Percentiles rank a stretch among this genome's conserved stretches.
phyloP scores from a whole-genome alignment of 2,113 vertebrate species.

The human (Homo sapiens) region DNA sequence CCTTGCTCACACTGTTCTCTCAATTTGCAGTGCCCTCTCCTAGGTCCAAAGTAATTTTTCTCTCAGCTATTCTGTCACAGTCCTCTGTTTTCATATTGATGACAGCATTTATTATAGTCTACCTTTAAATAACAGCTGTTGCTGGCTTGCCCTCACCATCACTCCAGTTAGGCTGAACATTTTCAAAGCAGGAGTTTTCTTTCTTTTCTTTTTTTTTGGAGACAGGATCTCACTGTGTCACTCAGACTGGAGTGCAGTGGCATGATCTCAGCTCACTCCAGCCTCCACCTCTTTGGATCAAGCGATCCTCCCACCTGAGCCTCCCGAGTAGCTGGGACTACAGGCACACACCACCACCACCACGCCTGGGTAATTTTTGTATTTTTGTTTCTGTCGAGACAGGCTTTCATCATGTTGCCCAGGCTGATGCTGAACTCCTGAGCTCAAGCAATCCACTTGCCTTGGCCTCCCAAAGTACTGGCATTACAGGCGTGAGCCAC shows the following conservation, averaged over 20 bases:
- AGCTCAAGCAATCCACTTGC: neutral
- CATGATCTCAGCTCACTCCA: neutral
- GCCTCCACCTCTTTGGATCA: neutral
- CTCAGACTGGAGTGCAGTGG: neutral
- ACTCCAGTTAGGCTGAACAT: neutral
- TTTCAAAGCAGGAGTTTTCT: neutral
- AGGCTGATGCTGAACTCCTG: neutral
- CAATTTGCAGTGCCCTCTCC: neutral
- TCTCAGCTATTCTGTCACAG: neutral
- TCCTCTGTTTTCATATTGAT: neutral
- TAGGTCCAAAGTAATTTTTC: neutral
- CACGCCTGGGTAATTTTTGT: neutral
- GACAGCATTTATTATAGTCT: neutral
- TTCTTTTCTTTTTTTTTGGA: neutral
- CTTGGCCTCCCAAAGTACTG: neutral
- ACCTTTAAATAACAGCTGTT: neutral
- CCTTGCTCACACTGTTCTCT: slow-evolving; percentile 17
- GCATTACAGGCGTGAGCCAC: neutral
- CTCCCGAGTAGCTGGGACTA: neutral
- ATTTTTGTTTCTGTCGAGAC: neutral
- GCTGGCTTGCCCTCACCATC: neutral
- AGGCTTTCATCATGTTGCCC: neutral
- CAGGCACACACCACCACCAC: neutral
- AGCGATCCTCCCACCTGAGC: neutral
- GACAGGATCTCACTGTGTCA: neutral